These are phyloP conservation scores for Dromaius novaehollandiae DNA, from an alignment of 2,113 vertebrate genomes.

Conservation along the genomic window DNA sequence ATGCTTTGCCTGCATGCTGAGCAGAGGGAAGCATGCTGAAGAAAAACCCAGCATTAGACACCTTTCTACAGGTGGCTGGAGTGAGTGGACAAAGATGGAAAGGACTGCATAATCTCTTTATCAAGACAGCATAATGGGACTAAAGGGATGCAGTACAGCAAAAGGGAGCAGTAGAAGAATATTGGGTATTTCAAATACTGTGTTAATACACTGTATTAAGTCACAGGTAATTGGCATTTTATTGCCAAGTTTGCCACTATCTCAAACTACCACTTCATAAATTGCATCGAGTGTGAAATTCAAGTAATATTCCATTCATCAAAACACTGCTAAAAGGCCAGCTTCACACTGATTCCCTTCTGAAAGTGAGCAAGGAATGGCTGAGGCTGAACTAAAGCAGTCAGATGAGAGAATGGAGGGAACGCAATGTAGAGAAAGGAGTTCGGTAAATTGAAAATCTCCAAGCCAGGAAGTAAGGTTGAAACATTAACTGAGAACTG, in stretches of 20 bases:
- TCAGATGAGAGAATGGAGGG: background rate
- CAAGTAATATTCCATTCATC: background rate
- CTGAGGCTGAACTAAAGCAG: background rate
- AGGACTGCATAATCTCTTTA: background rate
- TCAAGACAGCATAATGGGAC: background rate
- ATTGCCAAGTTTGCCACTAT: slow-evolving; percentile 15
- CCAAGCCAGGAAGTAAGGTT: background rate
- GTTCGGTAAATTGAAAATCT: background rate
- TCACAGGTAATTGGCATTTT: slow-evolving; percentile 41
- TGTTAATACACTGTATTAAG: background rate
- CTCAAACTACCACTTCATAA: slow-evolving; percentile 1
- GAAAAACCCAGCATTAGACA: background rate
- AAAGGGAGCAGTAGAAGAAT: background rate
- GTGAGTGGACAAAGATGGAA: background rate
- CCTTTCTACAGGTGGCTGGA: background rate
- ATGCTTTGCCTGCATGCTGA: background rate
- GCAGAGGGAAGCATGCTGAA: background rate
- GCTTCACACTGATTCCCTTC: background rate
- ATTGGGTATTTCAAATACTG: background rate
- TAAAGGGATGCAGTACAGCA: background rate
- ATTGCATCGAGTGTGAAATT: slow-evolving; percentile 28
- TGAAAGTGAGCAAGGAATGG: background rate
- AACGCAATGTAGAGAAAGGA: accelerated
- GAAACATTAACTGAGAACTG: background rate
- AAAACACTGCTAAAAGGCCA: background rate